A percentile compares a stretch with the other conserved stretches of the same genome.
These are phyloP conservation scores for Lymantria monacha DNA, from an alignment of 2,888 invertebrate genomes.

Conservation along the genomic window DNA sequence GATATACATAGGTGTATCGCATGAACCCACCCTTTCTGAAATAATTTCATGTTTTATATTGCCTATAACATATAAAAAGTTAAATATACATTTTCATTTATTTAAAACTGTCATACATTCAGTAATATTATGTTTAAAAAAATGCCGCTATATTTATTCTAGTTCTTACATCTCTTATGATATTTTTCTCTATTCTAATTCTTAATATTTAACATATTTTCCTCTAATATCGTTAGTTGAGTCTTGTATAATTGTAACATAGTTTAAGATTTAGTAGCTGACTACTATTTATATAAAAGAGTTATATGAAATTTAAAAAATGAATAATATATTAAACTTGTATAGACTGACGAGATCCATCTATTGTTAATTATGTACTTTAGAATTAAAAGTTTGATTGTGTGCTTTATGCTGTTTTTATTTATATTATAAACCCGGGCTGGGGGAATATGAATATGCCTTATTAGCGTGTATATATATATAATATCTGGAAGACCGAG, in stretches of 20 bases:
- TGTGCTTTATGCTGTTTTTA: conserved; percentile 36
- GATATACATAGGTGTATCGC: too few species aligned
- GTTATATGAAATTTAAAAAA: conserved; percentile 41
- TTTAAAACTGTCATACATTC: too few species aligned
- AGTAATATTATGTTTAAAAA: too few species aligned
- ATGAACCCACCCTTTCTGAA: too few species aligned
- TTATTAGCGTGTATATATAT: too few species aligned
- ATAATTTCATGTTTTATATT: too few species aligned
- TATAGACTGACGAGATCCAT: conserved; percentile 52
- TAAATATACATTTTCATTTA: too few species aligned
- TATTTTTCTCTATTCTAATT: neutral
- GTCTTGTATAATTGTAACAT: conserved; percentile 21
- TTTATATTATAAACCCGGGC: conserved; percentile 2
- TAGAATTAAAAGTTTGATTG: conserved; percentile 52
- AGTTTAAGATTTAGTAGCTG: conserved; percentile 21
- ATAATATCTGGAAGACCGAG: too few species aligned
- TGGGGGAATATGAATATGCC: too few species aligned
- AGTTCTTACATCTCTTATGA: neutral
- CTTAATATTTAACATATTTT: neutral
- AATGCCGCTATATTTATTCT: too few species aligned
- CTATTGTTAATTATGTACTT: conserved; percentile 44
- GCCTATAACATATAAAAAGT: too few species aligned
- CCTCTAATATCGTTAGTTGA: conserved; percentile 11
- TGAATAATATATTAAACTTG: conserved; percentile 44
- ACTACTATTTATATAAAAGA: conserved; percentile 36